Percentiles rank a stretch among this genome's conserved stretches.
Conservation (phyloP, 2,797 vertebrate genomes). For the Leptoclinus maculatus region DNA sequence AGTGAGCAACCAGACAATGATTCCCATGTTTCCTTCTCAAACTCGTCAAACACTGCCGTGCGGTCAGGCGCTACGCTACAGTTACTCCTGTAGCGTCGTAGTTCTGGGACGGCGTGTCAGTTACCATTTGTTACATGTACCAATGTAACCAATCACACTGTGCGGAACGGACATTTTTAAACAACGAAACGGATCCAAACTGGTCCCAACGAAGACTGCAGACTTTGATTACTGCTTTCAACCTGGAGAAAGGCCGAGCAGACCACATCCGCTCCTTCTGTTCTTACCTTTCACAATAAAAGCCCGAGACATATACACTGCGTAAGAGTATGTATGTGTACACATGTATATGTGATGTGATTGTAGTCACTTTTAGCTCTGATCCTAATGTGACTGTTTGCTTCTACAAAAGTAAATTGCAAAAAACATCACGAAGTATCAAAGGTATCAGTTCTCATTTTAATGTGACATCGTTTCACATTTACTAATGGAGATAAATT, state of each 20-base stretch:
- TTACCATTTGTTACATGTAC: too few species aligned
- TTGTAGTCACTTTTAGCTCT: background rate
- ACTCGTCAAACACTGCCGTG: background rate
- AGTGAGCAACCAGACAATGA: background rate
- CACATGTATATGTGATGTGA: background rate
- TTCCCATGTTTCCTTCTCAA: background rate
- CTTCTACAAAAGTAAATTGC: background rate
- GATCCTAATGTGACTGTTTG: too few species aligned
- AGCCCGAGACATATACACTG: background rate
- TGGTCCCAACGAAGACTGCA: too few species aligned
- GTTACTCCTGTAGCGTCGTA: background rate
- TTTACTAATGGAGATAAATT: background rate
- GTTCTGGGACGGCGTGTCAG: background rate
- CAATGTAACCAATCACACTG: too few species aligned
- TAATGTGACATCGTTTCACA: background rate
- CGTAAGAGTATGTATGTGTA: too few species aligned
- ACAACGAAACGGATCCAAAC: too few species aligned
- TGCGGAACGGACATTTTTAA: too few species aligned
- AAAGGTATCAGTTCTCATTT: background rate
- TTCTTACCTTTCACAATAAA: background rate
- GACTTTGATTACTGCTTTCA: too few species aligned
- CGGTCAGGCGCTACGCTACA: background rate
- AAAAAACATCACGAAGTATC: background rate
- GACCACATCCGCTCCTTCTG: too few species aligned
- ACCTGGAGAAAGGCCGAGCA: too few species aligned